Base-by-base conservation (phyloP, 2,888 invertebrate genomes). In the Pammene fasciana region DNA sequence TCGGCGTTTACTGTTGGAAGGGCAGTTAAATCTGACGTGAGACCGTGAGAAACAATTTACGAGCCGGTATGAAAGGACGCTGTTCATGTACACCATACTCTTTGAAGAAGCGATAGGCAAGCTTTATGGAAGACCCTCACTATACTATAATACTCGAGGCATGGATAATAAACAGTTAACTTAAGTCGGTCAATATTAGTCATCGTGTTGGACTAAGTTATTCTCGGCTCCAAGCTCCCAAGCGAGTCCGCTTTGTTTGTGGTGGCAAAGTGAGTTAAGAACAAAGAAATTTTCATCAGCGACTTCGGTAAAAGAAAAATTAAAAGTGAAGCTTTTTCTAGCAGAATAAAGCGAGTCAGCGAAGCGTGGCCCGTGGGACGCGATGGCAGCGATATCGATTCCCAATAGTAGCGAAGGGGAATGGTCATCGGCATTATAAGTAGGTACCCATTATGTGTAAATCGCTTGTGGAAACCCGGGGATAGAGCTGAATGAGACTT, bases 11-110 rank as follows among this genome's bases (percentile, higher is more conserved):
- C 78, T 77, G 75, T 77, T 75, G 80, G 78, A 79, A 81, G 82
- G 79, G 79, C 79, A 78, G 80, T 82, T 86, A 82, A 86, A 86
- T 82, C 80, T 62, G 82, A 79, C 82, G 41, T 48, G 72, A 75
- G 77, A 76, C 79, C 79, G 80, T 82, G 82, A 82, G 83, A 85
- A 82, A 79, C 81, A 81, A 84, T 86, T 86, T 85, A 88, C 84
- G 83, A 86, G 79, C 83, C 78, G 75, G 75, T 79, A 79, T 83
- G 82, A 84, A 80, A 82, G 79, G 80, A 82, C 59, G 26, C 10
- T 41, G 41, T 83, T 11, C 26, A 50, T 83, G 82, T 83, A 57
- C 48, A 50, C 79, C 76, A 75, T 73, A 76, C 78, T 73, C 77
- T 84, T 82, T 80, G 80, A 82, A 78, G 77, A 76, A 73, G 74